A percentile compares a stretch with the other conserved stretches of the same genome.
Evolutionary conservation across 1,140 invertebrate species (phyloP).

Genomic region (Temnothorax longispinosus): DNA sequence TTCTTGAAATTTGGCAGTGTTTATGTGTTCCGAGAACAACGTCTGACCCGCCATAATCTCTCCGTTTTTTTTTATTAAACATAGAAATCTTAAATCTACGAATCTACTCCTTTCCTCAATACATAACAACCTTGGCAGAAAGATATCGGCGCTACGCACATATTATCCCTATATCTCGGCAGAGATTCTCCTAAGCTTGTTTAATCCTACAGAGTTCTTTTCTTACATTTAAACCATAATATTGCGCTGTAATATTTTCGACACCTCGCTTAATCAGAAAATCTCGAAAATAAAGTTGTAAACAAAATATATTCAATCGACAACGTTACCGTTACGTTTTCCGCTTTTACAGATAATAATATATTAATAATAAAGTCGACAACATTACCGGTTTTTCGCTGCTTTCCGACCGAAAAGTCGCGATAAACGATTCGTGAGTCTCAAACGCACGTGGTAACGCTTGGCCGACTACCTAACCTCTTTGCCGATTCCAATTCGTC

Average conservation of each 20-base stretch:
- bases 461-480: constrained; percentile 1
- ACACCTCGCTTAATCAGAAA: not conserved
- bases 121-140: not conserved
- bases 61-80: not conserved
- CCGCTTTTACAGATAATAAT: too few species aligned
- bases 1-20: constrained; percentile 70
- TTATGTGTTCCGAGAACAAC: constrained; percentile 75
- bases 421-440: not conserved
- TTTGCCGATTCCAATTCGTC: not conserved
- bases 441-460: not conserved
- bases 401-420: not conserved
- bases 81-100: not conserved
- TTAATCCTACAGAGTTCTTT: not conserved
- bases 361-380: too few species aligned
- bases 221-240: not conserved
- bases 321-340: not conserved
- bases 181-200: not conserved
- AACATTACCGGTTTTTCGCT: too few species aligned
- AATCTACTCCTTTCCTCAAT: constrained; percentile 17
- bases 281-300: not conserved
- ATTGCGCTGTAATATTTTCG: not conserved
- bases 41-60: constrained; percentile 57
- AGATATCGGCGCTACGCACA: not conserved
- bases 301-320: not conserved
- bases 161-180: not conserved